phyloP scores from a whole-genome alignment of 2,888 invertebrate species.

The Drosophila phalerata region DNA sequence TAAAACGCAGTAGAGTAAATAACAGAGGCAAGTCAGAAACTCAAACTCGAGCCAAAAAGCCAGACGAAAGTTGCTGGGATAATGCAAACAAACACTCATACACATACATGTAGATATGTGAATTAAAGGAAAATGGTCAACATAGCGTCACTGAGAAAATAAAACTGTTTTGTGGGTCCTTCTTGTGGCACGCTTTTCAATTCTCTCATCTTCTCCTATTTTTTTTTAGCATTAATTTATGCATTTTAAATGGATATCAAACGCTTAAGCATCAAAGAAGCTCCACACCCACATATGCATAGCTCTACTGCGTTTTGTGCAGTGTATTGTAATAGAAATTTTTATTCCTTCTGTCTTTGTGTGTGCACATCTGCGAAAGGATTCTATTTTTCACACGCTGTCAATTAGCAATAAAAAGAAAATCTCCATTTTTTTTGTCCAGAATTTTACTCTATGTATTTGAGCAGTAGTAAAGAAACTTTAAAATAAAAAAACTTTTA shows the following conservation, averaged over 20 bases:
- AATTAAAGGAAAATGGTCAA: conserved; percentile 45
- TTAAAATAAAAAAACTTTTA: neutral
- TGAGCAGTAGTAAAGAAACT: conserved; percentile 2
- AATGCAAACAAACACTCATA: conserved; percentile 51
- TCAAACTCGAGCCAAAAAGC: conserved; percentile 67
- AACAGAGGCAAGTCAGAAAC: conserved; percentile 53
- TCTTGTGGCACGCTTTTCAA: conserved; percentile 11
- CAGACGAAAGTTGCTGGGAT: conserved; percentile 64
- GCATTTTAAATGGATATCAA: conserved; percentile 67
- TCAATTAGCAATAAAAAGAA: conserved; percentile 44
- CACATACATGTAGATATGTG: conserved; percentile 18
- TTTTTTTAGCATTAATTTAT: conserved; percentile 55
- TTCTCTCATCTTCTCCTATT: neutral
- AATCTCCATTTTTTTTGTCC: conserved; percentile 6
- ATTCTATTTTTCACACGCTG: conserved; percentile 74
- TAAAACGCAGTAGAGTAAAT: conserved; percentile 63
- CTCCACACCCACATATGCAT: conserved; percentile 15
- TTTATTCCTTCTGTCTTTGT: conserved; percentile 35
- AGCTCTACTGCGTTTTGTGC: conserved; percentile 36
- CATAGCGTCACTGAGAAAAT: conserved; percentile 64
- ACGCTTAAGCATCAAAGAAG: conserved; percentile 39
- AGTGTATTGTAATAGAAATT: conserved; percentile 57
- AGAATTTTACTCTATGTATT: conserved; percentile 4
- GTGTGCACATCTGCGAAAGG: conserved; percentile 69
- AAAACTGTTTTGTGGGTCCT: conserved; percentile 57